Evolutionary conservation across 2,797 vertebrate species (phyloP), one percentile per base, ranked within the genome.

Genomic region (Myotis pilosus): DNA sequence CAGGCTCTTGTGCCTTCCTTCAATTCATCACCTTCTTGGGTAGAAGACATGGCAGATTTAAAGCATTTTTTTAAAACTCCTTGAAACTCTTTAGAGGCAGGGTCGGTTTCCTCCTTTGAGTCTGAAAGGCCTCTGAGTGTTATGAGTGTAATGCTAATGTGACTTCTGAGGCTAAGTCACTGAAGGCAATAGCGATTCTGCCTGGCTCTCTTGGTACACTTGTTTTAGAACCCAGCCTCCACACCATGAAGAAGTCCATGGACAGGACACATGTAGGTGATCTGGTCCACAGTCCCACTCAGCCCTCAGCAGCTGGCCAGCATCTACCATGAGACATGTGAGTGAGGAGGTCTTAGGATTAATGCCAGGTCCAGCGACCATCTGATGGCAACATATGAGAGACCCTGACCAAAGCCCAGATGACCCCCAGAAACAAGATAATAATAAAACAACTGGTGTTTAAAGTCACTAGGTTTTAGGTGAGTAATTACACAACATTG

Each of bases 241-340:
- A 4, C 8, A 20, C 25, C 6, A 8, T 22, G 20, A 80, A 23
- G 8, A 47, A 57, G 47, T 38, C 62, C 5, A 84, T 15, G n/a
- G 30, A 51, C 6, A 68, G 22, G 44, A 22, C 23, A 23, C 1
- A 6, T 13, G 51, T 30, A 66, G 38, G 15, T 44, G 13, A 30
- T 30, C 15, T 53, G n/a, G 47, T 38, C 25, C 17, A 41, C 4
- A 53, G 49, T n/a, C 4, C 17, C 0, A 0, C 13, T 55, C 10
- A 68, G 28, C 9, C n/a, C 38, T 38, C 41, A 69, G 41, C 30
- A 82, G 60, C 23, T 36, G 41, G 53, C 22, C 23, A 71, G 11
- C 22, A 81, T 41, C 72, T 23, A 17, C 23, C 22, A 62, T 41
- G 7, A 87, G 49, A 44, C 41, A 47, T 19, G 1, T 68, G 38